Evolutionary conservation across 2,113 vertebrate genomes (phyloP).

Genomic region (Ciconia maguari): DNA sequence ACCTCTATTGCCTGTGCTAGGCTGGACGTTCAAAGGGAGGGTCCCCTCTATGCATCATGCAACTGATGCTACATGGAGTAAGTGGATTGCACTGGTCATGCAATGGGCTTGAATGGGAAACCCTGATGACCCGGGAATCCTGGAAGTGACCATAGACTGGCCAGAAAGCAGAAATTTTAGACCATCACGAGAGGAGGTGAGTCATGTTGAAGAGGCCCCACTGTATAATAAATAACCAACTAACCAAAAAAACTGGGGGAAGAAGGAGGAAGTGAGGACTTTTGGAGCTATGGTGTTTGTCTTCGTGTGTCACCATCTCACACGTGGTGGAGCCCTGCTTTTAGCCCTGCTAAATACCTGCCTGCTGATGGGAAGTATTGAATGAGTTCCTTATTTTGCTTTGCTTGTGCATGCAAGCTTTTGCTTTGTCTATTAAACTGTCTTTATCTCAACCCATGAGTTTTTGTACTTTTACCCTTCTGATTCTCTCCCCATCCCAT

Average conservation of each 20-base stretch:
- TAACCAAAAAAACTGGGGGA: not conserved
- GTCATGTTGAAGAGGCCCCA: not conserved
- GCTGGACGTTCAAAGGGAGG: not conserved
- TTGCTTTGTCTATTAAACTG: not conserved
- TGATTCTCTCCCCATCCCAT: rapidly evolving
- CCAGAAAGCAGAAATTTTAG: not conserved
- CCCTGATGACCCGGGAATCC: not conserved
- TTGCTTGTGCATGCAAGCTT: not conserved
- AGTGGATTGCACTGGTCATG: not conserved
- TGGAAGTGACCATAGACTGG: not conserved
- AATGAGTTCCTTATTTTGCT: not conserved
- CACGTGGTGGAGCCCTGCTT: not conserved
- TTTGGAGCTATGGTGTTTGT: not conserved
- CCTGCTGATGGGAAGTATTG: not conserved
- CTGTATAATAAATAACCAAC: not conserved
- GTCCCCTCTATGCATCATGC: not conserved
- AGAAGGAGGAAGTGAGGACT: not conserved
- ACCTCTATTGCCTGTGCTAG: rapidly evolving
- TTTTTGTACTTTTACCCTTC: not conserved
- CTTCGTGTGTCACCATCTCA: not conserved
- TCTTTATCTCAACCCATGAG: not conserved
- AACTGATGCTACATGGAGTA: not conserved
- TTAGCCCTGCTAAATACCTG: not conserved
- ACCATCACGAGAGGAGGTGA: not conserved
- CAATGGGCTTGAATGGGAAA: not conserved